Evolutionary conservation across 2,797 vertebrate genomes (phyloP).

Genomic region (Hemitrygon akajei): DNA sequence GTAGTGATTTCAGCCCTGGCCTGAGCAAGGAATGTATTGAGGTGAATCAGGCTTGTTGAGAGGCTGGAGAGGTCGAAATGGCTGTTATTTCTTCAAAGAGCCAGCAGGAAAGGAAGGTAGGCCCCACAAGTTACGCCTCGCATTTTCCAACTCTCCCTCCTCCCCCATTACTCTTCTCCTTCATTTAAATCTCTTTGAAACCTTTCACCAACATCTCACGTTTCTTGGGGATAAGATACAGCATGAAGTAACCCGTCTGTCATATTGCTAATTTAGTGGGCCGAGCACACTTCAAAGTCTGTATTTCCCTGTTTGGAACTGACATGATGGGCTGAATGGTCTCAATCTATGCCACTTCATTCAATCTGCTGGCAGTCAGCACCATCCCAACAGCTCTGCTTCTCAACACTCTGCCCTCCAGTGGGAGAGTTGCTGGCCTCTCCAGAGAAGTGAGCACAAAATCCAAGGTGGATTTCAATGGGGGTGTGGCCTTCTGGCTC

Average conservation of each 20-base stretch:
- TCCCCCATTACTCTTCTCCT: not conserved
- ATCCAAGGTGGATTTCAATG: too few species aligned
- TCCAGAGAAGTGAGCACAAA: not conserved
- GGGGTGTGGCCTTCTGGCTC: not conserved
- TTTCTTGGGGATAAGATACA: too few species aligned
- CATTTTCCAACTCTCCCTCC: too few species aligned
- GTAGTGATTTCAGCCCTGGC: not conserved
- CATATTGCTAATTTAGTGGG: too few species aligned
- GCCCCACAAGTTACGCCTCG: not conserved
- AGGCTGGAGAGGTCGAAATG: not conserved
- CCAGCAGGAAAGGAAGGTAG: not conserved
- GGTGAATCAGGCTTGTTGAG: not conserved
- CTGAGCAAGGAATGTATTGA: not conserved
- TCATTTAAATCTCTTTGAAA: too few species aligned
- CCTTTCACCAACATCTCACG: too few species aligned
- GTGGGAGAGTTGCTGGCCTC: not conserved
- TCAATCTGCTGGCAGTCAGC: not conserved
- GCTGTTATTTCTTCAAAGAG: not conserved
- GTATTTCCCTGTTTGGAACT: not conserved
- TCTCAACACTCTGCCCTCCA: not conserved
- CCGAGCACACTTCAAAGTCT: too few species aligned
- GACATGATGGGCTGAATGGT: not conserved
- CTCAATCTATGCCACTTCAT: not conserved
- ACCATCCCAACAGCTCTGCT: not conserved
- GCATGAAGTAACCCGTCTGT: too few species aligned